These are phyloP conservation scores for Heliopora coerulea DNA, from an alignment of 92 coral and sea anemone genomes.

Conservation along the genomic window DNA sequence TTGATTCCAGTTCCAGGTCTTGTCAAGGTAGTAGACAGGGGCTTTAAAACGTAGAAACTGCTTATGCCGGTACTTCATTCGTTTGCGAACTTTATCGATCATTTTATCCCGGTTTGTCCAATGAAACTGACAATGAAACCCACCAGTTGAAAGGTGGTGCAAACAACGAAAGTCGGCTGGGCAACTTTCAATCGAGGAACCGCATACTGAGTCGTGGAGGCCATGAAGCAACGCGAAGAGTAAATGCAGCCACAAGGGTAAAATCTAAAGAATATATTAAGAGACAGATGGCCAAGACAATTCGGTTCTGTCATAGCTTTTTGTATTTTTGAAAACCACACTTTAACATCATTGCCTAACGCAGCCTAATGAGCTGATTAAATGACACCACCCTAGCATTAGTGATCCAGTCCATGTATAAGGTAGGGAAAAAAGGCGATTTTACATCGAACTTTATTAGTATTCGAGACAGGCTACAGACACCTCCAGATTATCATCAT, in stretches of 20 bases:
- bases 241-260: not conserved
- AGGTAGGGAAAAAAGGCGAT: too few species aligned
- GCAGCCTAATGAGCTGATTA: too few species aligned
- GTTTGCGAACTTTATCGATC: constrained; percentile 26
- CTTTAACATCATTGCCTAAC: too few species aligned
- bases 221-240: not conserved
- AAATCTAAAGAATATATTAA: constrained; percentile 11
- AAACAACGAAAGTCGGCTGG: constrained; percentile 6
- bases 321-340: too few species aligned
- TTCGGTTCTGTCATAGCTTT: too few species aligned
- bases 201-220: not conserved
- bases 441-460: too few species aligned
- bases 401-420: too few species aligned
- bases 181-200: constrained; percentile 12
- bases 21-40: constrained; percentile 37
- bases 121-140: constrained; percentile 36
- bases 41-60: constrained; percentile 44
- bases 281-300: too few species aligned
- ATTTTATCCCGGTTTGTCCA: constrained; percentile 48
- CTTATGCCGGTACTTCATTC: constrained; percentile 49
- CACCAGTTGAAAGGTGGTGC: constrained; percentile 17
- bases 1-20: not conserved
- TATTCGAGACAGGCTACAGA: too few species aligned
- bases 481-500: too few species aligned
- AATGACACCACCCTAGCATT: too few species aligned